Conservation (phyloP, 2,888 invertebrate genomes). For the Cotesia congregata region DNA sequence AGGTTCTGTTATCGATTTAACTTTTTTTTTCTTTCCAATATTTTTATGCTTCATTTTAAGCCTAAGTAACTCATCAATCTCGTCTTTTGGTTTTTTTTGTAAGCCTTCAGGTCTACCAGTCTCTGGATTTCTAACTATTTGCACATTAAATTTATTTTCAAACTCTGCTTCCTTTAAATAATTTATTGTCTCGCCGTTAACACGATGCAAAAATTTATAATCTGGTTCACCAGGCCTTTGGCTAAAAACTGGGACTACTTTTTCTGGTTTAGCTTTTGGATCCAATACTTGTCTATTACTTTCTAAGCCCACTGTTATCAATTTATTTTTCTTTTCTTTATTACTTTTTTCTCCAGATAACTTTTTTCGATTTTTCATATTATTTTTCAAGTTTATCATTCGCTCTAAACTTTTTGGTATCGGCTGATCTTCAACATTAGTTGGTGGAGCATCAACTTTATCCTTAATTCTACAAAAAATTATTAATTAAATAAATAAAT, state of each 20-base stretch:
- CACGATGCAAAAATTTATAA: conserved; percentile 76
- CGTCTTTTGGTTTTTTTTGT: conserved; percentile 72
- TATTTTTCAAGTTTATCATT: conserved; percentile 75
- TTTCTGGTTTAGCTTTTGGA: conserved; percentile 66
- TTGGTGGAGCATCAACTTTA: conserved; percentile 83
- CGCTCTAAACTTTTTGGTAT: conserved; percentile 80
- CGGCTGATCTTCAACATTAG: conserved; percentile 79
- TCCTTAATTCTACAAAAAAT: neutral
- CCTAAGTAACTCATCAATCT: conserved; percentile 72
- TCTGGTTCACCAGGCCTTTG: conserved; percentile 77
- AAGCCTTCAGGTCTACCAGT: conserved; percentile 72
- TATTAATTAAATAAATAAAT: conserved; percentile 75
- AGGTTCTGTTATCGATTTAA: conserved; percentile 38
- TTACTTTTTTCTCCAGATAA: conserved; percentile 64
- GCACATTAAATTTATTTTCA: conserved; percentile 76
- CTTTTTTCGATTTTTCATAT: conserved; percentile 48
- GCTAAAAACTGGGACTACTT: conserved; percentile 73
- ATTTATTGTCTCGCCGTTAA: conserved; percentile 76
- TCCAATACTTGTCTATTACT: conserved; percentile 39
- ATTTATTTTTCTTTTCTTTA: conserved; percentile 54
- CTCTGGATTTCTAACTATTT: conserved; percentile 72
- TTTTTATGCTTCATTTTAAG: conserved; percentile 64
- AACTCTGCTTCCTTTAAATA: conserved; percentile 76
- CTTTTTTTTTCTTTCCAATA: conserved; percentile 59
- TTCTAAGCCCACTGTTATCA: conserved; percentile 60